Evolutionary conservation across 1,140 invertebrate species (phyloP).

Genomic region (Onthophagus taurus): DNA sequence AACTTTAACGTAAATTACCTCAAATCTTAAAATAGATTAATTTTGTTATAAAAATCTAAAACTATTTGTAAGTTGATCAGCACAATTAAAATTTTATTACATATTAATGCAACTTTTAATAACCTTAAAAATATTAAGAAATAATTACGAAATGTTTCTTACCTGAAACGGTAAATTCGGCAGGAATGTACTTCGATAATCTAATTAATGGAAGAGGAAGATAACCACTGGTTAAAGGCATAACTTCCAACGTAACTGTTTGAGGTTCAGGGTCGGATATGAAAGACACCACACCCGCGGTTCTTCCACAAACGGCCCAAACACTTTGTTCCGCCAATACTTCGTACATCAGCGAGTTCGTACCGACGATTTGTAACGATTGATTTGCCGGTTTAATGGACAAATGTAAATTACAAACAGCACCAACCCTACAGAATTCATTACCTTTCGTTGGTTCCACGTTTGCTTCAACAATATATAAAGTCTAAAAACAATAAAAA

Average conservation of each 20-base stretch:
- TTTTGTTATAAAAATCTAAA: too few relatives aligned
- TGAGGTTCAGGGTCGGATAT: constrained; percentile 57
- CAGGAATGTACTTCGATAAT: constrained; percentile 85
- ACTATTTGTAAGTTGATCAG: too few relatives aligned
- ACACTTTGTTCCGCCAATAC: constrained; percentile 81
- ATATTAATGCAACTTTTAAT: not conserved
- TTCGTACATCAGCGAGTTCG: constrained; percentile 79
- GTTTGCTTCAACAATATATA: constrained; percentile 72
- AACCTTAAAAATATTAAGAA: not conserved
- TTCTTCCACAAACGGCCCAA: constrained; percentile 85
- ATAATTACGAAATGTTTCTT: not conserved
- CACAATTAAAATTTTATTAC: not conserved
- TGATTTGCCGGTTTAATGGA: constrained; percentile 50
- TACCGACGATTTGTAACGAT: constrained; percentile 11
- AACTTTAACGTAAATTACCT: too few relatives aligned
- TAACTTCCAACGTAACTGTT: constrained; percentile 74
- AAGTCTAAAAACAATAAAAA: constrained; percentile 48
- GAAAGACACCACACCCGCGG: constrained; percentile 75
- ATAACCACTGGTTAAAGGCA: constrained; percentile 82
- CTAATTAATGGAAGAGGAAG: constrained; percentile 79
- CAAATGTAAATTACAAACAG: constrained; percentile 76
- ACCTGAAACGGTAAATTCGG: constrained; percentile 44
- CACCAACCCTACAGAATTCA: constrained; percentile 81
- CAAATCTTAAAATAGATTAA: too few relatives aligned
- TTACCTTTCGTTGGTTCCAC: constrained; percentile 71